Evolutionary conservation across 2,113 vertebrate genomes (phyloP).

Genomic region (Colinus virginianus): DNA sequence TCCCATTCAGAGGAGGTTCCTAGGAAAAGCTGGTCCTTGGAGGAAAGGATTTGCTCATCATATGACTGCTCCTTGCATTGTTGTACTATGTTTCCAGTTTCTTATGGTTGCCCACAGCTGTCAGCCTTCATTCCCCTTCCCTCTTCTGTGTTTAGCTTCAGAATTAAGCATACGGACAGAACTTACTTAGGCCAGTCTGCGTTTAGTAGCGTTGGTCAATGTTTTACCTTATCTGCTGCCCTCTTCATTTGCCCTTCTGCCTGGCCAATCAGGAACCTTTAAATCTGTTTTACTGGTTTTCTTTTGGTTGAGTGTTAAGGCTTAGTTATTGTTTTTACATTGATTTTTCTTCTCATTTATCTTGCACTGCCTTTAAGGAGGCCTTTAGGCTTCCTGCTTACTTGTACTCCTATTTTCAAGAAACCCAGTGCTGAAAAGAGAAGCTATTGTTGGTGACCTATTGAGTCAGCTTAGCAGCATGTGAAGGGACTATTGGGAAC

Average conservation of each 20-base stretch:
- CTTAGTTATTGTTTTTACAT: background rate
- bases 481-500: background rate
- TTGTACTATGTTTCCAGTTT: background rate
- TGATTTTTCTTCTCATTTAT: background rate
- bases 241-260: background rate
- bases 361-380: background rate
- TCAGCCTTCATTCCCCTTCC: background rate
- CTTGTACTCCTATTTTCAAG: background rate
- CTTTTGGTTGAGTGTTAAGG: background rate
- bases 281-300: background rate
- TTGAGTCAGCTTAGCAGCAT: background rate
- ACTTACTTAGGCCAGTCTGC: accelerated
- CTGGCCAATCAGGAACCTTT: background rate
- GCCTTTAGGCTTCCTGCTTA: background rate
- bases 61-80: background rate
- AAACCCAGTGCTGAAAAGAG: background rate
- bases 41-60: background rate
- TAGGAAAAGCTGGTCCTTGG: background rate
- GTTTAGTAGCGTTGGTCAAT: background rate
- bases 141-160: background rate
- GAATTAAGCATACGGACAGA: background rate
- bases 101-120: background rate
- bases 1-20: background rate
- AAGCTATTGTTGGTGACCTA: background rate
- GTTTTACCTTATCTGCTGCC: background rate